Evolutionary conservation across 2,888 invertebrate species (phyloP).

Genomic region (Pemphredon lugubris): DNA sequence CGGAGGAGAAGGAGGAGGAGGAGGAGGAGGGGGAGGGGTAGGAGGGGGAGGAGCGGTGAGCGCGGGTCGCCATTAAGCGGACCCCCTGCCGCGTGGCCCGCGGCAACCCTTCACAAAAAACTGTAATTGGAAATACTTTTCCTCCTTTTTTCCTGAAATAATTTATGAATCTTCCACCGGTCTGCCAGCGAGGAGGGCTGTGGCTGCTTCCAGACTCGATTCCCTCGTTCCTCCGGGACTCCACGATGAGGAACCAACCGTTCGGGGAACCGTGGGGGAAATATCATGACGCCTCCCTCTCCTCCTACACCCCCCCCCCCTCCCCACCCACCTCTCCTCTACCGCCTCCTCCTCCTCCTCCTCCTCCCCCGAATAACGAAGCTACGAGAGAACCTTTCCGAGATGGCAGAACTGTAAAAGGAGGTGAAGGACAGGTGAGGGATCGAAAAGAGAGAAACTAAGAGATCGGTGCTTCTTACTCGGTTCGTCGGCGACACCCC

Average conservation of each 20-base stretch:
- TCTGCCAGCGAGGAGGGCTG: slow-evolving; percentile 59
- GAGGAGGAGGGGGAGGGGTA: slow-evolving; percentile 42
- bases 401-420: slow-evolving; percentile 52
- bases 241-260: slow-evolving; percentile 47
- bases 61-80: slow-evolving; percentile 81
- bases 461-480: slow-evolving; percentile 27
- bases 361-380: slow-evolving; percentile 37
- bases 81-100: slow-evolving; percentile 81
- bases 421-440: slow-evolving; percentile 56
- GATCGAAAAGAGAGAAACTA: slow-evolving; percentile 24
- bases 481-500: slow-evolving; percentile 30
- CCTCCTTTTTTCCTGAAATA: slow-evolving; percentile 81
- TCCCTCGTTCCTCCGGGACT: slow-evolving; percentile 52
- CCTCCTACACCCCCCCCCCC: not conserved
- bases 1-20: slow-evolving; percentile 32
- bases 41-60: slow-evolving; percentile 74
- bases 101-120: slow-evolving; percentile 81
- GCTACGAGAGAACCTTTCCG: slow-evolving; percentile 38
- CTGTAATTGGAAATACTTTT: slow-evolving; percentile 82
- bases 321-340: not conserved
- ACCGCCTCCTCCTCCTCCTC: not conserved
- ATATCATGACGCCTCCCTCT: slow-evolving; percentile 50
- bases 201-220: slow-evolving; percentile 62
- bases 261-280: slow-evolving; percentile 58
- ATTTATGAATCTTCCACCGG: slow-evolving; percentile 79